Evolutionary conservation across 2,888 invertebrate genomes (phyloP), one percentile per base, ranked within the genome.

Genomic region (Diadromus collaris): DNA sequence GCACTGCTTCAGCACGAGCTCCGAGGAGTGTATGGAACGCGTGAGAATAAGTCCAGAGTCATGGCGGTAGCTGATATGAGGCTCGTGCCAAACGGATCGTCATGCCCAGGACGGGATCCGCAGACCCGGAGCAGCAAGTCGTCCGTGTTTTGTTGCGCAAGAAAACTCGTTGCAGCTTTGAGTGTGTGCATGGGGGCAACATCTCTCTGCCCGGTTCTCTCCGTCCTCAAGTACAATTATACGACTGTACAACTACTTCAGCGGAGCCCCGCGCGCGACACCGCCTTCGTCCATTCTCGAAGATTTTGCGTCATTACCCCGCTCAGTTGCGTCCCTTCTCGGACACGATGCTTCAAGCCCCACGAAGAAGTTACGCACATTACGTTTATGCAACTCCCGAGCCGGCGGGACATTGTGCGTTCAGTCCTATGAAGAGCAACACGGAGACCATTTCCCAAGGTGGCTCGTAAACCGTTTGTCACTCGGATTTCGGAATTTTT

Each of bases 281-380:
- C 58, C 58, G 46, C 29, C 69, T 58, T 29, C 29, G 58, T 58
- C 58, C 44, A 58, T 69, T 58, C 69, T 58, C 69, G 69, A 69
- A 56, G 58, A 72, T 72, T 72, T 72, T 65, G 64, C 76, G 64
- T 64, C 56, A 70, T 70, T 70, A 29, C 44, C 32, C 64, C 51
- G 29, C 32, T 9, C 19, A 32, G 46, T 60, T 60, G 60, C 41
- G 64, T 51, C 34, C 38, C 38, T 56, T 27, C 41, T n/a, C 48
- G 38, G 46, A 24, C 41, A 32, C 63, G 58, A 38, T 58, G 9
- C n/a, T 41, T 63, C 46, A 56, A 46, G 38, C 56, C 56, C 41
- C 41, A 38, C 68, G 44, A 46, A 63, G 44, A 63, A 6, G 48
- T 64, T 65, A 64, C 44, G 69, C 58, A 64, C 10, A 46, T 58